Evolutionary conservation across 2,113 vertebrate species (phyloP).

Genomic region (Actenoides hombroni): DNA sequence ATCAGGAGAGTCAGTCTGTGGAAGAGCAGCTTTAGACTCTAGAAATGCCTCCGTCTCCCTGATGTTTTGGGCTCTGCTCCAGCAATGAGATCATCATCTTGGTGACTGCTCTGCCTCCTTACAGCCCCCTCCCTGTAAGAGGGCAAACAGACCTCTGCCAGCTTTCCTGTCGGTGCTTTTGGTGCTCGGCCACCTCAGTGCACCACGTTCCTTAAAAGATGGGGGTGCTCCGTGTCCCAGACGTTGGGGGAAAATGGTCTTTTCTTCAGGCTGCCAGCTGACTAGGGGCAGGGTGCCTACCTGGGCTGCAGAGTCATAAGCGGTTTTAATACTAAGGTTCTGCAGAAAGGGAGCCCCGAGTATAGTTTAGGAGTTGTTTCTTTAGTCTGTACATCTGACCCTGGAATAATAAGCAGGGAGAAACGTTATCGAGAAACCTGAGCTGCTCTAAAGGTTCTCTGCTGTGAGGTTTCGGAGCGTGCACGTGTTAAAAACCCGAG

Average conservation of each 20-base stretch:
- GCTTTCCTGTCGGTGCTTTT: background rate
- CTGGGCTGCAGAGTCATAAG: slow-evolving; percentile 44
- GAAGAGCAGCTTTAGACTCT: background rate
- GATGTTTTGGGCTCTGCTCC: background rate
- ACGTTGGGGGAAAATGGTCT: background rate
- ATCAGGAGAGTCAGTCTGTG: background rate
- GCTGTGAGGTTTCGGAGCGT: background rate
- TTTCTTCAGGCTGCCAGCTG: background rate
- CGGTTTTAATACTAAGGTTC: slow-evolving; percentile 56
- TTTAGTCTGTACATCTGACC: background rate
- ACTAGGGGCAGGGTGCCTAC: slow-evolving; percentile 1
- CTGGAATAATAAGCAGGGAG: background rate
- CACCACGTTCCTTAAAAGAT: background rate
- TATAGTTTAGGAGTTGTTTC: background rate
- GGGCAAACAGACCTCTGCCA: background rate
- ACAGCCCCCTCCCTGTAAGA: background rate
- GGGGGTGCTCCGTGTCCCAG: background rate
- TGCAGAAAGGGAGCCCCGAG: background rate
- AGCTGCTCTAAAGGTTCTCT: background rate
- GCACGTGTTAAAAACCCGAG: background rate
- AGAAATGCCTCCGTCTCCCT: background rate
- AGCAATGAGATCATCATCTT: background rate
- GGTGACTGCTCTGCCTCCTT: background rate
- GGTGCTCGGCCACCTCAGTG: background rate
- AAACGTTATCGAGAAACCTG: background rate